Evolutionary conservation across 64 coral and sea anemone species (phyloP).

Genomic region (Anthopleura sola): DNA sequence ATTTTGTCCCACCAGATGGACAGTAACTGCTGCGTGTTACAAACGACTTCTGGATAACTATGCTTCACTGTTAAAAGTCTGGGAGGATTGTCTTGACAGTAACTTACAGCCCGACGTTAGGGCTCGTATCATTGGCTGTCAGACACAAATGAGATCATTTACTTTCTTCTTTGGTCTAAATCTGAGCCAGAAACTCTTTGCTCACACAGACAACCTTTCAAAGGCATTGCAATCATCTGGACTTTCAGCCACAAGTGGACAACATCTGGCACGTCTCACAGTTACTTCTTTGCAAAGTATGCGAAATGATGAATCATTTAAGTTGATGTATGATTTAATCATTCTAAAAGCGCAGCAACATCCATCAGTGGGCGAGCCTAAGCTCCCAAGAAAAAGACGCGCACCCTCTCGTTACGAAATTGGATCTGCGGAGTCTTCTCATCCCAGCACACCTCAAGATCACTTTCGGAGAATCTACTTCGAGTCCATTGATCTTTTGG

Average conservation of each 20-base stretch:
- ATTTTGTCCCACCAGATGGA: too few species aligned
- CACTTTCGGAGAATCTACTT: slow-evolving; percentile 6
- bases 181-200: slow-evolving; percentile 4
- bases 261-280: neutral
- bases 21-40: too few species aligned
- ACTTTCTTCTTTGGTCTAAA: slow-evolving; percentile 35
- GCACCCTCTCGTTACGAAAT: slow-evolving; percentile 29
- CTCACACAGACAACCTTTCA: slow-evolving; percentile 34
- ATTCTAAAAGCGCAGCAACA: slow-evolving; percentile 50
- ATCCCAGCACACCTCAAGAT: slow-evolving; percentile 10
- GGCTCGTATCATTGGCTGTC: slow-evolving; percentile 16
- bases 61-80: too few species aligned
- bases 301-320: slow-evolving; percentile 11
- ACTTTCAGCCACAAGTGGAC: slow-evolving; percentile 29
- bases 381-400: slow-evolving; percentile 18
- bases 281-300: slow-evolving; percentile 2
- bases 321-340: slow-evolving; percentile 16
- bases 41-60: too few species aligned
- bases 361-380: slow-evolving; percentile 41
- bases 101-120: slow-evolving; percentile 12
- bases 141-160: slow-evolving; percentile 30
- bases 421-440: neutral
- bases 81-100: slow-evolving; percentile 18
- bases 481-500: slow-evolving; percentile 19
- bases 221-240: slow-evolving; percentile 14